phyloP scores from a whole-genome alignment of 1,140 invertebrate genomes.

The Oscheius sp. region DNA sequence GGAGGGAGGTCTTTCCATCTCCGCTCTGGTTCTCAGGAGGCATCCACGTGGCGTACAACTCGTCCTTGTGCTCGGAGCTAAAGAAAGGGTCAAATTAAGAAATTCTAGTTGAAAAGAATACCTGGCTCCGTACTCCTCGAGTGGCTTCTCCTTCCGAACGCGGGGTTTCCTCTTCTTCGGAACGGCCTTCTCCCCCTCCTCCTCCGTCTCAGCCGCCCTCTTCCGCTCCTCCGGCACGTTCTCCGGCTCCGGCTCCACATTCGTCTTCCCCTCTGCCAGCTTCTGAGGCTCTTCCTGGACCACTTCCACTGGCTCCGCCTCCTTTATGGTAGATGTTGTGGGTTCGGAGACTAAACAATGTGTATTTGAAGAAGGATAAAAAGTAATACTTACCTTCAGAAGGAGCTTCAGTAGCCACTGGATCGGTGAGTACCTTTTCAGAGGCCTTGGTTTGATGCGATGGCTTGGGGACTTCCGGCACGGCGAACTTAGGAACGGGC shows the following conservation, averaged over 20 bases:
- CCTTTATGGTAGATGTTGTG: no score
- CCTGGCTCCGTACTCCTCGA: constrained; percentile 9
- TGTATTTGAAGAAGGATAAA: no score
- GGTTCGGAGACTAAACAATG: no score
- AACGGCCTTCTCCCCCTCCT: not conserved
- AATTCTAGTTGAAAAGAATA: not conserved
- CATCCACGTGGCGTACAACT: constrained; percentile 37
- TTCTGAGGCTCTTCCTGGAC: not conserved
- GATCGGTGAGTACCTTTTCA: no score
- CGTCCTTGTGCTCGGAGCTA: constrained; percentile 10
- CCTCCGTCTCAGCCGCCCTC: not conserved
- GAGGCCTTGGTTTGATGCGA: no score
- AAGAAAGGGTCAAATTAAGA: not conserved
- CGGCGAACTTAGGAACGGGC: no score
- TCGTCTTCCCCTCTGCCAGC: not conserved
- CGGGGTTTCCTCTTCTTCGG: not conserved
- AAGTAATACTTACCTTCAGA: no score
- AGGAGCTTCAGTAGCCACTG: no score
- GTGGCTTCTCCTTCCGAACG: not conserved
- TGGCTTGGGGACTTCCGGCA: no score
- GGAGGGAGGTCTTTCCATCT: constrained; percentile 7
- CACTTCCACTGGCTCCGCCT: not conserved
- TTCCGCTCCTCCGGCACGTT: not conserved
- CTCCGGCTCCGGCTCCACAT: not conserved
- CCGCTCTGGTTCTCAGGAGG: constrained; percentile 20